Conservation (phyloP, 2,888 invertebrate species). For the Cyrtodaria siliqua region DNA sequence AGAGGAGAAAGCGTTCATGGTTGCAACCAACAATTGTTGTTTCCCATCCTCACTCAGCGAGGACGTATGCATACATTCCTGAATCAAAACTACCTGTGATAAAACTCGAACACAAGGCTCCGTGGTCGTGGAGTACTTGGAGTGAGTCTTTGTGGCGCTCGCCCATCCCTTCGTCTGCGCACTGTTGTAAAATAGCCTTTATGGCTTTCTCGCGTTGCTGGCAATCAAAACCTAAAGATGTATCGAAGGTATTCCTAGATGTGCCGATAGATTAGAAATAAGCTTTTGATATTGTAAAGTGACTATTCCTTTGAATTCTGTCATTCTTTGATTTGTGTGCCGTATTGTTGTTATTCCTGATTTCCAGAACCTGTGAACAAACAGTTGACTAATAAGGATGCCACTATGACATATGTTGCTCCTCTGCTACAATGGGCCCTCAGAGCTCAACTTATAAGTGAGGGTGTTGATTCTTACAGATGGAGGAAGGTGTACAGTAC, state of each 20-base stretch:
- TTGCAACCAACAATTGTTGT: slow-evolving; percentile 55
- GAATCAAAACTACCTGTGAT: slow-evolving; percentile 40
- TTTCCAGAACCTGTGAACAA: too few species aligned
- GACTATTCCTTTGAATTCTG: too few species aligned
- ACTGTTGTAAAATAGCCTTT: slow-evolving; percentile 50
- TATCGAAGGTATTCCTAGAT: not conserved
- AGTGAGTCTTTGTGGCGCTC: slow-evolving; percentile 37
- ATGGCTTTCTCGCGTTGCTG: slow-evolving; percentile 48
- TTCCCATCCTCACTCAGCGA: slow-evolving; percentile 37
- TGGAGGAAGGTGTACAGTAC: too few species aligned
- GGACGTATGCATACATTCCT: slow-evolving; percentile 53
- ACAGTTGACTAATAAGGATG: too few species aligned
- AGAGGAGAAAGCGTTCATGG: slow-evolving; percentile 38
- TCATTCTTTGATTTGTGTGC: too few species aligned
- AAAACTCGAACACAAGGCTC: slow-evolving; percentile 26
- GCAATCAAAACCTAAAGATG: slow-evolving; percentile 36
- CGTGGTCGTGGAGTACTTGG: slow-evolving; percentile 65
- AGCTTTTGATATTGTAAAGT: too few species aligned
- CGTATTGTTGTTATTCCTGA: too few species aligned
- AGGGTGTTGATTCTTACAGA: too few species aligned
- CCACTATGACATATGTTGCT: too few species aligned
- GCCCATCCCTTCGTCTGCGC: slow-evolving; percentile 34
- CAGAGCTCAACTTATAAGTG: too few species aligned
- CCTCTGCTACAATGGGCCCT: too few species aligned
- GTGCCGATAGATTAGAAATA: too few species aligned